Percentiles rank a stretch among this genome's conserved stretches.
phyloP scores from a whole-genome alignment of 2,797 vertebrate species.

The Phaenicophaeus curvirostris region DNA sequence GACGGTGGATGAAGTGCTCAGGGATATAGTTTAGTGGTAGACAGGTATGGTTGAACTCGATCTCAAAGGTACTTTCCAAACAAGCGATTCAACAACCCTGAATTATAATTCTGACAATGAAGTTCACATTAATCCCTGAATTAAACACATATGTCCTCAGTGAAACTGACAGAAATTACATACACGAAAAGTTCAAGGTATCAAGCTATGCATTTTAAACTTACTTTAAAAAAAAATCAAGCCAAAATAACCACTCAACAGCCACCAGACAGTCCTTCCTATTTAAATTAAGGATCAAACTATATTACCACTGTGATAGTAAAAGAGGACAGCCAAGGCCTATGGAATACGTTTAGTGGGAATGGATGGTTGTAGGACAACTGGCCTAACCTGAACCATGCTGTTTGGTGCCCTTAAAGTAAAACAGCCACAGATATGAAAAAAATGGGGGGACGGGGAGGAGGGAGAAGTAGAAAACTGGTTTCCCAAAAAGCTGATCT shows the following conservation, averaged over 20 bases:
- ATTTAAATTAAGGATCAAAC: neutral
- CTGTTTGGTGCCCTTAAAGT: neutral
- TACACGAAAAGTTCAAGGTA: neutral
- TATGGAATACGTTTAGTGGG: neutral
- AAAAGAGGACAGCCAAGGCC: neutral
- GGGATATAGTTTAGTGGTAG: too few relatives aligned
- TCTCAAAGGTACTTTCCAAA: too few relatives aligned
- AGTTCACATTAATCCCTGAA: neutral
- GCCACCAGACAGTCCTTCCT: neutral
- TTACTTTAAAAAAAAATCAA: neutral
- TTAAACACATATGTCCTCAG: neutral
- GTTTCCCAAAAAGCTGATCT: too few relatives aligned
- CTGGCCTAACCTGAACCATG: neutral
- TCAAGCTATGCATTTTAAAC: neutral
- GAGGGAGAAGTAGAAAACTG: too few relatives aligned
- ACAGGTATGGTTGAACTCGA: too few relatives aligned
- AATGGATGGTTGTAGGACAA: neutral
- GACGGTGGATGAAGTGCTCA: too few relatives aligned
- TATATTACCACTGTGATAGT: neutral
- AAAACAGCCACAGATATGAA: too few relatives aligned
- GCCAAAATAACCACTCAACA: neutral
- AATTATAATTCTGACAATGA: neutral
- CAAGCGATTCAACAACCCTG: neutral
- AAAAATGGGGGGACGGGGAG: too few relatives aligned
- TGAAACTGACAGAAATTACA: neutral